Percentiles rank a stretch among this genome's conserved stretches.
phyloP scores from a whole-genome alignment of 2,797 vertebrate genomes.

The Tangara arthus region DNA sequence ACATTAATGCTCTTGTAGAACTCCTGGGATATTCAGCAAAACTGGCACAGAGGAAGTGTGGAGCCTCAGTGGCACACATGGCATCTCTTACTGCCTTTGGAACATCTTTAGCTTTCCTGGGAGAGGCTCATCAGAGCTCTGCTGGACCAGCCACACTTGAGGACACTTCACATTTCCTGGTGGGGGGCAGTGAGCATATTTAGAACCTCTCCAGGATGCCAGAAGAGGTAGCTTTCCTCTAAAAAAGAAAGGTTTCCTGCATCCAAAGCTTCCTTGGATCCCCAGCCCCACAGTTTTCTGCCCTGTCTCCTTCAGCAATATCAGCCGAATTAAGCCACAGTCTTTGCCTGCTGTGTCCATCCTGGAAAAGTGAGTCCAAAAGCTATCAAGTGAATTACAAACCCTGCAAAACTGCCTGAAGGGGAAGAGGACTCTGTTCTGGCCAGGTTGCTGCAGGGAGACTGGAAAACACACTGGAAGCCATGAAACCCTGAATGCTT shows the following conservation, averaged over 20 bases:
- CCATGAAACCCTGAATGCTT: not conserved
- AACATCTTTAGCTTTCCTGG: not conserved
- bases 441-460: not conserved
- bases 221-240: not conserved
- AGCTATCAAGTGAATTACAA: not conserved
- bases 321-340: not conserved
- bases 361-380: not conserved
- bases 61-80: not conserved
- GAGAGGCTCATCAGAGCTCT: not conserved
- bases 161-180: not conserved
- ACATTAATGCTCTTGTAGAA: not conserved
- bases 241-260: not conserved
- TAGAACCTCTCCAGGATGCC: not conserved
- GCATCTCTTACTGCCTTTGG: not conserved
- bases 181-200: not conserved
- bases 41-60: not conserved
- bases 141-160: not conserved
- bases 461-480: not conserved
- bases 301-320: not conserved
- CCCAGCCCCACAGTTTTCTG: not conserved
- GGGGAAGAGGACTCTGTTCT: not conserved
- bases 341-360: not conserved
- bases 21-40: not conserved
- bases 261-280: not conserved
- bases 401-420: not conserved